Percentiles rank a stretch among this genome's conserved stretches.
phyloP scores from a whole-genome alignment of 2,113 vertebrate genomes.

The Peromyscus maniculatus region DNA sequence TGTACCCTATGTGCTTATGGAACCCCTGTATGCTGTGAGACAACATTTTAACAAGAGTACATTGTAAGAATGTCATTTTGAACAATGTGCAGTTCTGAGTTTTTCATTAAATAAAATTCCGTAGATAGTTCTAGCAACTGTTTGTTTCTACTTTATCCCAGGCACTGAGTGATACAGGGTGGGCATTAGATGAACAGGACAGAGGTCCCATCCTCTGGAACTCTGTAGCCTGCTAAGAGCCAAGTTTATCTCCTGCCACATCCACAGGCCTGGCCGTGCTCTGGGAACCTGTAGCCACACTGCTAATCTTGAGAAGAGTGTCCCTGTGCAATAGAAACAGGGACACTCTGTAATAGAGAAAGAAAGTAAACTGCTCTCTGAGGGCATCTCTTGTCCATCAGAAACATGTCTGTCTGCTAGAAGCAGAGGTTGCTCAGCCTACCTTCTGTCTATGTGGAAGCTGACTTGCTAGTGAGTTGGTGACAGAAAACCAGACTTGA shows the following conservation, averaged over 20 bases:
- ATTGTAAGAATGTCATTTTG: not conserved
- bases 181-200: not conserved
- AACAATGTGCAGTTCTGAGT: not conserved
- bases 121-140: not conserved
- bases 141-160: not conserved
- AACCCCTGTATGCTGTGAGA: not conserved
- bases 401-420: too few relatives aligned
- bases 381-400: not conserved
- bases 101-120: not conserved
- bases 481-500: not conserved
- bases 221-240: not conserved
- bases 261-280: not conserved
- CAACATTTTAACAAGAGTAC: constrained; percentile 28
- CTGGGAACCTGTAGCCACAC: too few relatives aligned
- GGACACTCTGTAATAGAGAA: not conserved
- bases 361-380: not conserved
- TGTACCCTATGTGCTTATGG: not conserved
- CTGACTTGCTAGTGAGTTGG: not conserved
- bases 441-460: not conserved
- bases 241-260: too few relatives aligned
- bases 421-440: not conserved
- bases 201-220: not conserved
- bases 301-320: not conserved
- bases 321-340: not conserved
- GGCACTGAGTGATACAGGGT: not conserved